Conservation (phyloP, 2,888 invertebrate genomes). For the Mycalesis mineus region DNA sequence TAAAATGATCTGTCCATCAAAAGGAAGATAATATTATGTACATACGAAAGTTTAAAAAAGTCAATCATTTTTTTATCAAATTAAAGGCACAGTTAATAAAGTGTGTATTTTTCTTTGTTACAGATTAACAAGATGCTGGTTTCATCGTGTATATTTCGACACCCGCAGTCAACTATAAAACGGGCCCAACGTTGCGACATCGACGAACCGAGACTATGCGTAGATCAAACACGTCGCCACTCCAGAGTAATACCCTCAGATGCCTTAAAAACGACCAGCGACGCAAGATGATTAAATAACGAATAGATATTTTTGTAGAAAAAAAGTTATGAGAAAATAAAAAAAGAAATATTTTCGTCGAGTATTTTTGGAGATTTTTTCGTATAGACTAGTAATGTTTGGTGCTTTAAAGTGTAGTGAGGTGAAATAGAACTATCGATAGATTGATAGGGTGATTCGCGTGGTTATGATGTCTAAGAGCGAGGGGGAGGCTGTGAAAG, state of each 20-base stretch:
- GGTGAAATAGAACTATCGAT: constrained; percentile 52
- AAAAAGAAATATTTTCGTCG: constrained; percentile 43
- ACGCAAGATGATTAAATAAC: constrained; percentile 55
- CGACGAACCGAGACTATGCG: constrained; percentile 42
- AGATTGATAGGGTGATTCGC: constrained; percentile 42
- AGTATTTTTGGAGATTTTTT: constrained; percentile 51
- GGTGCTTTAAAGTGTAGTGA: constrained; percentile 62
- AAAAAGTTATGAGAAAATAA: constrained; percentile 44
- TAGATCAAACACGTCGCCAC: constrained; percentile 31
- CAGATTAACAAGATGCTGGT: constrained; percentile 67
- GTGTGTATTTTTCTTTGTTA: constrained; percentile 41
- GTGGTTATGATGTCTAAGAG: constrained; percentile 52
- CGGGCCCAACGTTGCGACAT: constrained; percentile 16
- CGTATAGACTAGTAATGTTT: constrained; percentile 35
- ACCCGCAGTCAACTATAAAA: constrained; percentile 31
- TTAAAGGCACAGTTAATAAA: background rate
- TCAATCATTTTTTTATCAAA: too few species aligned
- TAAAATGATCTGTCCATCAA: too few species aligned
- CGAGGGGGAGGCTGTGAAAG: constrained; percentile 69
- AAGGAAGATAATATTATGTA: too few species aligned
- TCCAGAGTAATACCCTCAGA: constrained; percentile 59
- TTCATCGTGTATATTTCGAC: constrained; percentile 39
- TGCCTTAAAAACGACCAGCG: constrained; percentile 62
- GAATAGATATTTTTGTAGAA: constrained; percentile 42
- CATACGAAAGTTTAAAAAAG: too few species aligned